Evolutionary conservation across 2,888 invertebrate genomes (phyloP).

Genomic region (Nipponacmea schrenckii): DNA sequence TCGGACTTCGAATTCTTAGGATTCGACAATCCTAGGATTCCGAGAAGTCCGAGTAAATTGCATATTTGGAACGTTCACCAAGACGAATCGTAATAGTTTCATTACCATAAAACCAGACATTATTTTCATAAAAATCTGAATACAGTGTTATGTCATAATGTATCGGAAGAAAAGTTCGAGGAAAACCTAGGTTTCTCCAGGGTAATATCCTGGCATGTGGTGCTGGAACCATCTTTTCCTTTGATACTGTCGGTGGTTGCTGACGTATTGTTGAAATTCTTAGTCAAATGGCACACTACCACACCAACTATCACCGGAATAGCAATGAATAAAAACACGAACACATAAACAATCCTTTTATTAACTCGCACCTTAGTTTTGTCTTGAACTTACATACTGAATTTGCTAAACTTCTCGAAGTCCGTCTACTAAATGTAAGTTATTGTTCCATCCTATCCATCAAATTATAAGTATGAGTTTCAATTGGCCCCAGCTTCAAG

Average conservation of each 20-base stretch:
- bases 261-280: conserved; percentile 17
- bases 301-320: conserved; percentile 47
- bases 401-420: neutral
- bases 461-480: too few species aligned
- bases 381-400: neutral
- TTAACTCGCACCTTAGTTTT: conserved; percentile 27
- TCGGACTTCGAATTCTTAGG: too few species aligned
- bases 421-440: too few species aligned
- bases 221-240: neutral
- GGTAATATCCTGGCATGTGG: conserved; percentile 31
- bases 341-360: conserved; percentile 40
- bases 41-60: too few species aligned
- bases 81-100: conserved; percentile 61
- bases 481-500: too few species aligned
- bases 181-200: conserved; percentile 72
- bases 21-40: too few species aligned
- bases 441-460: too few species aligned
- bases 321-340: conserved; percentile 41
- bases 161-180: conserved; percentile 73
- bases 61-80: conserved; percentile 65
- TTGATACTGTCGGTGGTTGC: conserved; percentile 16
- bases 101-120: conserved; percentile 57
- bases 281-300: conserved; percentile 48
- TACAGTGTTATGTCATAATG: conserved; percentile 77
- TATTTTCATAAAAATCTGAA: conserved; percentile 75